Evolutionary conservation across 2,797 vertebrate genomes (phyloP).

Genomic region (Coreius guichenoti): DNA sequence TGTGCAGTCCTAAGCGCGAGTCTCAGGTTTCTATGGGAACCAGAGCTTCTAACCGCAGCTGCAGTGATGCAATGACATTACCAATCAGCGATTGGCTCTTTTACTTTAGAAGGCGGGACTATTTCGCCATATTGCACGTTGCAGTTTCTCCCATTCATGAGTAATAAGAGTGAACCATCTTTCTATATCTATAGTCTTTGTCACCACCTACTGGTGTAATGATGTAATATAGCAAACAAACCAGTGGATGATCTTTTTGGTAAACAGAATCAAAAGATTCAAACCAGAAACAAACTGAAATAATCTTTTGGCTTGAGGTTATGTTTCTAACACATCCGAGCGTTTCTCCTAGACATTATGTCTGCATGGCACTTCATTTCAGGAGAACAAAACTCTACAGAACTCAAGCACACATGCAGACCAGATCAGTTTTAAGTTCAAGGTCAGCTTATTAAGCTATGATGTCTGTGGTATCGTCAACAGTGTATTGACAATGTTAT

Average conservation of each 20-base stretch:
- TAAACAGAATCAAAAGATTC: background rate
- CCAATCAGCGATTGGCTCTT: too few relatives aligned
- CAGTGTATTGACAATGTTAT: constrained; percentile 20
- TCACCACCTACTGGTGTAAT: background rate
- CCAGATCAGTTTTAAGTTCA: constrained; percentile 6
- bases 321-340: background rate
- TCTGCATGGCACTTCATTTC: constrained; percentile 32
- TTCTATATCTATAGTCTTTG: too few relatives aligned
- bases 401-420: background rate
- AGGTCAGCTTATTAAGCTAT: constrained; percentile 11
- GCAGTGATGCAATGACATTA: too few relatives aligned
- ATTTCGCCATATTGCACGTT: too few relatives aligned
- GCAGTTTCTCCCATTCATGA: too few relatives aligned
- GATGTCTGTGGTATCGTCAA: constrained; percentile 8
- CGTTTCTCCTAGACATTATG: constrained; percentile 5
- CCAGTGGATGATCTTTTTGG: background rate
- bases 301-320: background rate
- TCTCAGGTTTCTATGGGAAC: too few relatives aligned
- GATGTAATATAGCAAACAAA: background rate
- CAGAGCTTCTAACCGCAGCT: too few relatives aligned
- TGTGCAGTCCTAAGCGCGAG: too few relatives aligned
- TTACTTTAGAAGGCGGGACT: too few relatives aligned
- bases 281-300: background rate
- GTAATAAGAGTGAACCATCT: too few relatives aligned
- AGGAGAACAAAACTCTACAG: constrained; percentile 16